Conservation (phyloP, 2,797 vertebrate species). For the Anolis apletophallus region DNA sequence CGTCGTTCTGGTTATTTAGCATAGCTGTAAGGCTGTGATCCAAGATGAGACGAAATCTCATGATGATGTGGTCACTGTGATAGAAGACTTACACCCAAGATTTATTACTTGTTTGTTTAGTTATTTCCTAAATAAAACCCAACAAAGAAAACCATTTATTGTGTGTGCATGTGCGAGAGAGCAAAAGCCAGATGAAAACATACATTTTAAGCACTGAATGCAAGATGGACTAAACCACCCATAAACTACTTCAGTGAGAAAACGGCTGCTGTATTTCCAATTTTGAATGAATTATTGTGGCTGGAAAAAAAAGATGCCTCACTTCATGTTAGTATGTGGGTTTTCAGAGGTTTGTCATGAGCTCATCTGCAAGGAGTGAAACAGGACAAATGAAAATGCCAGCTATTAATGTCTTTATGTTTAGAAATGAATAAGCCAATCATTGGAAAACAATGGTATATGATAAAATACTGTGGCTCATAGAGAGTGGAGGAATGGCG, state of each 20-base stretch:
- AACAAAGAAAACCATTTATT: slow-evolving; percentile 36
- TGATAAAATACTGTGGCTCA: not conserved
- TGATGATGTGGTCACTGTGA: not conserved
- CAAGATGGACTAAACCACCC: slow-evolving; percentile 31
- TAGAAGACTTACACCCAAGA: slow-evolving; percentile 32
- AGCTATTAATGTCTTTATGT: not conserved
- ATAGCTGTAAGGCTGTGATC: slow-evolving; percentile 31
- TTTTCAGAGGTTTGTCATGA: slow-evolving; percentile 35
- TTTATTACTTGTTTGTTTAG: not conserved
- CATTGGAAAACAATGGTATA: not conserved
- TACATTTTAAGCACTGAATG: slow-evolving; percentile 50
- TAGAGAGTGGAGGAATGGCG: not conserved
- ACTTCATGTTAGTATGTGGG: slow-evolving; percentile 21
- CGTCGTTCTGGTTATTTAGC: slow-evolving; percentile 41
- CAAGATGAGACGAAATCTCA: slow-evolving; percentile 25
- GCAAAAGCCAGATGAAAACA: slow-evolving; percentile 49
- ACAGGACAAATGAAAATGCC: slow-evolving; percentile 1
- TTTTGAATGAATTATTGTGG: slow-evolving; percentile 42
- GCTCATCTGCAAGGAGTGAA: slow-evolving; percentile 43
- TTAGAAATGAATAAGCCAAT: not conserved
- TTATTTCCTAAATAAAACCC: slow-evolving; percentile 45
- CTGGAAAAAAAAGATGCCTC: slow-evolving; percentile 62
- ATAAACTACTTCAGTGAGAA: slow-evolving; percentile 37
- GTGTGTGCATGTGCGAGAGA: too few species aligned
- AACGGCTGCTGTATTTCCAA: slow-evolving; percentile 42